These are phyloP conservation scores for Melolontha melolontha DNA, from an alignment of 2,888 invertebrate genomes.

Conservation along the genomic window DNA sequence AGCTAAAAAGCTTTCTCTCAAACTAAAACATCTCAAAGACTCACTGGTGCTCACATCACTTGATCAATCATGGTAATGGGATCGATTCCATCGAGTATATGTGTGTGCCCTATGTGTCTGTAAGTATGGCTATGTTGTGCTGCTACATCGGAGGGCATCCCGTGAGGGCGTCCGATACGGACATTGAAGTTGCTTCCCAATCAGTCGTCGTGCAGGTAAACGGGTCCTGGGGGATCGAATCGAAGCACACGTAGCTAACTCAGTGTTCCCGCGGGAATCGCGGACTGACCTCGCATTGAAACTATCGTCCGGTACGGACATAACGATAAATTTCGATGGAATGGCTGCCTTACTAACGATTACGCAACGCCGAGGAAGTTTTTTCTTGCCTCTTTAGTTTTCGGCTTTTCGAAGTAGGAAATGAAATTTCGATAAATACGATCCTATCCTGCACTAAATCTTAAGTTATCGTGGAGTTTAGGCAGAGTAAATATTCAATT, in stretches of 20 bases:
- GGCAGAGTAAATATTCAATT: too few relatives aligned
- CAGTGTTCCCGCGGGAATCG: conserved; percentile 62
- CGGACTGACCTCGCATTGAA: conserved; percentile 52
- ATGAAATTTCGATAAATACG: conserved; percentile 35
- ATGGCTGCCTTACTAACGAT: conserved; percentile 30
- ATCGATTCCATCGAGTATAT: conserved; percentile 13
- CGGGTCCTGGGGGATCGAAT: conserved; percentile 60
- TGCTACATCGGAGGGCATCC: conserved; percentile 13
- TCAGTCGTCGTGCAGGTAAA: conserved; percentile 67
- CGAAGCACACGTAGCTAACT: conserved; percentile 64
- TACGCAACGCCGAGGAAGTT: conserved; percentile 32
- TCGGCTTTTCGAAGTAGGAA: neutral
- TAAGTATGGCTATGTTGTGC: conserved; percentile 2
- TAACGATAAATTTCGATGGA: conserved; percentile 61
- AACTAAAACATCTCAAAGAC: neutral
- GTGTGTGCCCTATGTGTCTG: neutral
- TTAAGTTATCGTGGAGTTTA: neutral
- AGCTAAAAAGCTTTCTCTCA: neutral
- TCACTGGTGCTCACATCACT: neutral
- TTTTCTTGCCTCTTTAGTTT: conserved; percentile 11
- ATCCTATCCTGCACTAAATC: conserved; percentile 13
- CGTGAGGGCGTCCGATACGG: conserved; percentile 15
- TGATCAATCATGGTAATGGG: conserved; percentile 23
- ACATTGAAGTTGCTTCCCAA: conserved; percentile 59
- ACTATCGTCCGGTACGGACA: conserved; percentile 59